These are phyloP conservation scores for Ceratothoa steindachneri DNA, from an alignment of 2,888 invertebrate species.

Conservation along the genomic window DNA sequence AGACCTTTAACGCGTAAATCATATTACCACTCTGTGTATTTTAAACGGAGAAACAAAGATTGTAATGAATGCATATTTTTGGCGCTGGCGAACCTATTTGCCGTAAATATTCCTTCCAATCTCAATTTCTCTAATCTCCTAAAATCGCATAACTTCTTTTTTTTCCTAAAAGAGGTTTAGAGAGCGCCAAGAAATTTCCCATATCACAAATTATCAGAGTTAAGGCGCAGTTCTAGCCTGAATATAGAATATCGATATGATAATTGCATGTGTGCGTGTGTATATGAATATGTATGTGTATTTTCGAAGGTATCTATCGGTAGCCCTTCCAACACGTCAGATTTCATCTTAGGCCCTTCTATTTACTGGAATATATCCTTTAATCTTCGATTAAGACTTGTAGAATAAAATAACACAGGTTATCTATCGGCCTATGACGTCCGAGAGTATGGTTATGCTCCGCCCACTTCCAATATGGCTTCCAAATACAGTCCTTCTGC, in stretches of 20 bases:
- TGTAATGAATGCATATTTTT: slow-evolving; percentile 12
- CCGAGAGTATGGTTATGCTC: slow-evolving; percentile 16
- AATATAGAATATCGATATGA: neutral
- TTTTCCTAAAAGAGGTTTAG: neutral
- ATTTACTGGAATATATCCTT: neutral
- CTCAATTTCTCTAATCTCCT: slow-evolving; percentile 13
- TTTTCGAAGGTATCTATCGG: neutral
- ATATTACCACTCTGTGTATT: neutral
- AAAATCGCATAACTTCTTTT: slow-evolving; percentile 1
- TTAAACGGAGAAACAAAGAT: neutral
- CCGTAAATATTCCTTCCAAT: slow-evolving; percentile 13
- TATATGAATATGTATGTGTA: no score
- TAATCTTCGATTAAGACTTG: neutral
- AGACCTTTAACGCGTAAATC: neutral
- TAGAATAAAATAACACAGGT: neutral
- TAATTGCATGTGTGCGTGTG: neutral
- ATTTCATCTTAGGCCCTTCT: neutral
- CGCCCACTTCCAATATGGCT: slow-evolving; percentile 44
- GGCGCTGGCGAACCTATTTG: slow-evolving; percentile 8
- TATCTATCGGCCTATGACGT: neutral
- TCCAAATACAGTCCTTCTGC: slow-evolving; percentile 31
- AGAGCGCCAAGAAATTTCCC: neutral
- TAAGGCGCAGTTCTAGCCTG: neutral
- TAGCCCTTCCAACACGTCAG: neutral
- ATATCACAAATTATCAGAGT: slow-evolving; percentile 1